A percentile compares a stretch with the other conserved stretches of the same genome.
Evolutionary conservation across 2,113 vertebrate genomes (phyloP).

Genomic region (Acanthochromis polyacanthus): DNA sequence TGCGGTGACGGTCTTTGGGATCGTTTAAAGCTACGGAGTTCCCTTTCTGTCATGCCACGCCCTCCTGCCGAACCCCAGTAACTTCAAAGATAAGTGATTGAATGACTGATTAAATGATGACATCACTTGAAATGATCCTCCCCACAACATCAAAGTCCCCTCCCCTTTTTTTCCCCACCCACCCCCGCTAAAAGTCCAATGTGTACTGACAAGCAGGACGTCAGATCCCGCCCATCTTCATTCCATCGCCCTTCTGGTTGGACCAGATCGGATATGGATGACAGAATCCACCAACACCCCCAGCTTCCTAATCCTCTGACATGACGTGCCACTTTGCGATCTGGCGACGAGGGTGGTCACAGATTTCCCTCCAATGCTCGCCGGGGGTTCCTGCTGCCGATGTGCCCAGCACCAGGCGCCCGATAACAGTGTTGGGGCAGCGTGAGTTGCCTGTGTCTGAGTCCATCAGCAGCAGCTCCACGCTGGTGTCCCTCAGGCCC

Average conservation of each 20-base stretch:
- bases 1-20: conserved; percentile 82
- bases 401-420: conserved; percentile 90
- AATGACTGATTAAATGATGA: conserved; percentile 70
- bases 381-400: conserved; percentile 90
- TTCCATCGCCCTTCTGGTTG: conserved; percentile 22
- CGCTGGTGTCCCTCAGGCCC: conserved; percentile 93
- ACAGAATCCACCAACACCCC: conserved; percentile 16
- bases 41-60: conserved; percentile 23
- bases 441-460: conserved; percentile 86
- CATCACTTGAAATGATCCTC: conserved; percentile 66
- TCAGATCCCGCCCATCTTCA: conserved; percentile 35
- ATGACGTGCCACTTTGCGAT: conserved; percentile 98
- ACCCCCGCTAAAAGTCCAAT: conserved; percentile 61
- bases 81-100: conserved; percentile 66
- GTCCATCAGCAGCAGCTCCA: conserved; percentile 98
- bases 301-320: conserved; percentile 88
- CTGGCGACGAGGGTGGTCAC: conserved; percentile 96
- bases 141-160: conserved; percentile 35
- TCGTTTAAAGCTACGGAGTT: conserved; percentile 67
- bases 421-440: conserved; percentile 88
- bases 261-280: conserved; percentile 19
- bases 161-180: conserved; percentile 4
- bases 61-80: conserved; percentile 38
- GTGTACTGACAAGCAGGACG: conserved; percentile 30
- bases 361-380: conserved; percentile 98